phyloP scores from a whole-genome alignment of 64 coral and sea anemone species.

The Montipora efflorescens region DNA sequence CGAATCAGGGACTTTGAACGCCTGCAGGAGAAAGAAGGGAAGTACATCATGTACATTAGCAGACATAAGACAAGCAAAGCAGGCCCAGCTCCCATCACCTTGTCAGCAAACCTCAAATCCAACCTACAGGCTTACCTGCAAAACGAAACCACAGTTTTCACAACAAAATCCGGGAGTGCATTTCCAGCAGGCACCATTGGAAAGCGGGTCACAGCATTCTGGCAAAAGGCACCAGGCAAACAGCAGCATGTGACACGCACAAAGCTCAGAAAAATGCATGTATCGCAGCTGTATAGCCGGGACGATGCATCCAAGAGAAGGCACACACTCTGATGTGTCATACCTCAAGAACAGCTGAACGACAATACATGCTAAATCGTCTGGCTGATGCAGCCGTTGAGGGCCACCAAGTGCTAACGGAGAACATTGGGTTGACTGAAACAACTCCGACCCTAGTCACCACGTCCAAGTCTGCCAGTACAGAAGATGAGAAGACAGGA shows the following conservation, averaged over 20 bases:
- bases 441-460: too few species aligned
- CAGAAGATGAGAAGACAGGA: too few species aligned
- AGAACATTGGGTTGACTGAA: too few species aligned
- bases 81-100: background rate
- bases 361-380: background rate
- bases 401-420: too few species aligned
- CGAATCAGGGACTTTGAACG: background rate
- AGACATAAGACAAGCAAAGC: background rate
- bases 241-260: background rate
- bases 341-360: background rate
- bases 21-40: background rate
- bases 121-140: background rate
- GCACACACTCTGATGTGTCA: background rate
- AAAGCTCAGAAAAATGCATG: background rate
- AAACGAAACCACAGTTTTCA: background rate
- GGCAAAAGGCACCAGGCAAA: background rate
- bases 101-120: background rate
- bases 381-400: background rate
- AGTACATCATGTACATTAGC: background rate
- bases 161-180: background rate
- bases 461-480: too few species aligned
- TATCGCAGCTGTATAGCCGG: background rate
- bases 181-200: background rate
- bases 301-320: background rate
- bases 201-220: background rate